These are phyloP conservation scores for Eledona agricola DNA, from an alignment of 2,888 invertebrate genomes.

Conservation along the genomic window DNA sequence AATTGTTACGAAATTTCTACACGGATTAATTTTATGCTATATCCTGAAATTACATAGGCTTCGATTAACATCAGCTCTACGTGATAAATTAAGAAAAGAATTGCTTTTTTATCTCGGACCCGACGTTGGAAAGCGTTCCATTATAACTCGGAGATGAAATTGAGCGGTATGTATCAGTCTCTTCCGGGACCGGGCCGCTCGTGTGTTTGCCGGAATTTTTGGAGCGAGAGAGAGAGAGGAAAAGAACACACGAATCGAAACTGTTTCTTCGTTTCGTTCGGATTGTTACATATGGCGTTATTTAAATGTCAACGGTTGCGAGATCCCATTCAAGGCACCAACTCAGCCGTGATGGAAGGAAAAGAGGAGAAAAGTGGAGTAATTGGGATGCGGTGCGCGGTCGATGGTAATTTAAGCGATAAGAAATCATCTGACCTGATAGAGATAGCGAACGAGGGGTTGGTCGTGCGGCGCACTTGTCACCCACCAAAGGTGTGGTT, in stretches of 20 bases:
- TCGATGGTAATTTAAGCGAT: conserved; percentile 15
- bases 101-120: conserved; percentile 20
- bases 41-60: conserved; percentile 28
- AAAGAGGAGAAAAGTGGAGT: too few species aligned
- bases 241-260: too few species aligned
- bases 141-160: conserved; percentile 7
- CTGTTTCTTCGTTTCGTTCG: too few species aligned
- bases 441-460: conserved; percentile 22
- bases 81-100: conserved; percentile 32
- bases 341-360: conserved; percentile 31
- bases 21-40: conserved; percentile 39
- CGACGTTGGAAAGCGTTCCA: conserved; percentile 17
- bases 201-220: too few species aligned
- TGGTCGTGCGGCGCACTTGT: conserved; percentile 29
- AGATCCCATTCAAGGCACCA: conserved; percentile 29
- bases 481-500: conserved; percentile 39
- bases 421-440: conserved; percentile 34
- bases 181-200: too few species aligned
- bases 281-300: conserved; percentile 4
- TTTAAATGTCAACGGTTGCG: conserved; percentile 33
- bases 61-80: conserved; percentile 26
- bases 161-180: conserved; percentile 1
- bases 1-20: conserved; percentile 41
- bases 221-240: too few species aligned
- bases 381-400: too few species aligned